phyloP scores from a whole-genome alignment of 2,888 invertebrate species.

The Argyresthia goedartella region DNA sequence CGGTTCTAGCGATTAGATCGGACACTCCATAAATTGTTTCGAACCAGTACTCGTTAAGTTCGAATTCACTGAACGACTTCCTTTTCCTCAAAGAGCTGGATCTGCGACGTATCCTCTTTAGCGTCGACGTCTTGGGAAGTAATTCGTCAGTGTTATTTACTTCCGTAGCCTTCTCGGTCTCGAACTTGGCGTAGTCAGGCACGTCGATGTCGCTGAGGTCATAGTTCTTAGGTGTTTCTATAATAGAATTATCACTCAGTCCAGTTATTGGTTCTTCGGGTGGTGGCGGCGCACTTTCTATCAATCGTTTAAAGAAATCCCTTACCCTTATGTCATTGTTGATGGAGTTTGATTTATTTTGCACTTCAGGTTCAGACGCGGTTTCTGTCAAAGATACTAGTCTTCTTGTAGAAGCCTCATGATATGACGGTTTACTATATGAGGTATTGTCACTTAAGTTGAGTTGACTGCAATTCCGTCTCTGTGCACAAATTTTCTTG shows the following conservation, averaged over 20 bases:
- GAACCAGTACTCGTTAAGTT: slow-evolving; percentile 38
- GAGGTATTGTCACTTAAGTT: slow-evolving; percentile 22
- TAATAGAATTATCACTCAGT: neutral
- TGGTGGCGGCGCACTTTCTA: slow-evolving; percentile 33
- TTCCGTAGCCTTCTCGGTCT: slow-evolving; percentile 29
- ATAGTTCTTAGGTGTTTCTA: neutral
- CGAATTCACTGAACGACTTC: slow-evolving; percentile 18
- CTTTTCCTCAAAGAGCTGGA: neutral
- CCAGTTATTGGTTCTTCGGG: neutral
- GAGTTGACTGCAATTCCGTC: slow-evolving; percentile 28
- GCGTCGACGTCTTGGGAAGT: slow-evolving; percentile 36
- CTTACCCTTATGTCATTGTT: slow-evolving; percentile 33
- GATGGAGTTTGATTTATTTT: slow-evolving; percentile 3
- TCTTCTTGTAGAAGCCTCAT: slow-evolving; percentile 3
- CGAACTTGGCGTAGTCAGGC: slow-evolving; percentile 33
- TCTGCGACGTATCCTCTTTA: slow-evolving; percentile 22
- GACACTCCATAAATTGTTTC: slow-evolving; percentile 52
- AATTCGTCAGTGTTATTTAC: slow-evolving; percentile 17
- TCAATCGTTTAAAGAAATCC: slow-evolving; percentile 40
- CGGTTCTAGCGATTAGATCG: slow-evolving; percentile 20
- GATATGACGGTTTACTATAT: slow-evolving; percentile 19
- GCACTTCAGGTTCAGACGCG: too few species aligned
- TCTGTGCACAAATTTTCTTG: slow-evolving; percentile 29
- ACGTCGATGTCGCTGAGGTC: neutral
- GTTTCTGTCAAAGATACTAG: neutral